Conservation (phyloP, 2,888 invertebrate species). For the Drosophila neoperkinsi region DNA sequence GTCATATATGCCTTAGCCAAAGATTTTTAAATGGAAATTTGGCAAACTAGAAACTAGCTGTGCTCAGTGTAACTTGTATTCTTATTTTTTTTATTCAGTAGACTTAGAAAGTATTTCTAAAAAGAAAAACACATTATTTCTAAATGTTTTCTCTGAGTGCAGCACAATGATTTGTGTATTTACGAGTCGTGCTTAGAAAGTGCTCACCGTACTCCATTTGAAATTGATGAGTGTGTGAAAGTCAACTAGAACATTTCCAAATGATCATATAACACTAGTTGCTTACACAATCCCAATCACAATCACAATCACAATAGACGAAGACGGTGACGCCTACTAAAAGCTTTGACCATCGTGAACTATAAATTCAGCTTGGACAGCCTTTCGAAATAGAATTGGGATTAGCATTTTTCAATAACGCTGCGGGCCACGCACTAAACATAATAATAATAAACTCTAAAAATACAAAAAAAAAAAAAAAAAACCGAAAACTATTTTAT, state of each 20-base stretch:
- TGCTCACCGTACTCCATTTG: conserved; percentile 21
- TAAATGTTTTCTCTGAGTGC: background rate
- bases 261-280: conserved; percentile 4
- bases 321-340: conserved; percentile 28
- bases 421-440: conserved; percentile 45
- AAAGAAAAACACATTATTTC: background rate
- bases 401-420: conserved; percentile 44
- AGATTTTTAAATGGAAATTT: background rate
- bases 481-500: conserved; percentile 56
- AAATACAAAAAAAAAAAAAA: background rate
- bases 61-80: background rate
- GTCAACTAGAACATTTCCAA: conserved; percentile 28
- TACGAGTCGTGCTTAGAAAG: conserved; percentile 63
- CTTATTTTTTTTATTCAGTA: background rate
- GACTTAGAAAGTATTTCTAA: background rate
- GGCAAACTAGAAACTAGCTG: background rate
- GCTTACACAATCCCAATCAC: conserved; percentile 3
- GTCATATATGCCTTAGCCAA: background rate
- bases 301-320: background rate
- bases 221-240: conserved; percentile 43
- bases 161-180: conserved; percentile 58
- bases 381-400: conserved; percentile 19
- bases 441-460: conserved; percentile 5
- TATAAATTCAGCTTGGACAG: conserved; percentile 32
- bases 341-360: conserved; percentile 23